Conservation (phyloP, 2,888 invertebrate species). For the Spisula solida region DNA sequence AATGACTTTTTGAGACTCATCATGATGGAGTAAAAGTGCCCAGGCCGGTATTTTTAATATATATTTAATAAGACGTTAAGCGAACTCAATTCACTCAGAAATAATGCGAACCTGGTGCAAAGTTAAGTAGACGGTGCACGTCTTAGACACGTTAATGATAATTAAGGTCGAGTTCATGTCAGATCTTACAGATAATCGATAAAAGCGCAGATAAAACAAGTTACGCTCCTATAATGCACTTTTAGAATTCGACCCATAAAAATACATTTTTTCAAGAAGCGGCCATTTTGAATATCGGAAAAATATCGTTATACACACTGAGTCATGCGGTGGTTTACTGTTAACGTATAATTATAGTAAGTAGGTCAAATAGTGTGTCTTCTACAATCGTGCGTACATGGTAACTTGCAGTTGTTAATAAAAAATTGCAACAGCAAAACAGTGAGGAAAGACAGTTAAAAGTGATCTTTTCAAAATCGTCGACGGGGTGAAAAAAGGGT, state of each 20-base stretch:
- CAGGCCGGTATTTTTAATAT: neutral
- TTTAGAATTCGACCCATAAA: neutral
- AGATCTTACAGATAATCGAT: neutral
- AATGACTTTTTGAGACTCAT: neutral
- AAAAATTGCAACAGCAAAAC: neutral
- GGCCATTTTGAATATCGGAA: conserved; percentile 67
- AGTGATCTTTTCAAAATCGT: no score
- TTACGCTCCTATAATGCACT: neutral
- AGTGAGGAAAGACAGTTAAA: no score
- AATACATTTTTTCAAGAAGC: conserved; percentile 24
- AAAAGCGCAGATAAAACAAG: neutral
- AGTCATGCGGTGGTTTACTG: conserved; percentile 40
- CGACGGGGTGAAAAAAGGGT: neutral
- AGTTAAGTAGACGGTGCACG: neutral
- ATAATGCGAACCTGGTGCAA: neutral
- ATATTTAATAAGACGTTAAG: neutral
- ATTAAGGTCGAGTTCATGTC: neutral
- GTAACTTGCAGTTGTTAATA: neutral
- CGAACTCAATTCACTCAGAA: neutral
- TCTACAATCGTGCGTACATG: neutral
- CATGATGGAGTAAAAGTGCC: neutral
- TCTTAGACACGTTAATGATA: neutral
- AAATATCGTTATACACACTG: conserved; percentile 52
- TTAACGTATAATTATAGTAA: conserved; percentile 45
- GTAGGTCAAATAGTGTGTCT: conserved; percentile 54